Percentiles rank a stretch among this genome's conserved stretches.
Conservation (phyloP, 64 coral and sea anemone species). For the Stichodactyla mertensii region DNA sequence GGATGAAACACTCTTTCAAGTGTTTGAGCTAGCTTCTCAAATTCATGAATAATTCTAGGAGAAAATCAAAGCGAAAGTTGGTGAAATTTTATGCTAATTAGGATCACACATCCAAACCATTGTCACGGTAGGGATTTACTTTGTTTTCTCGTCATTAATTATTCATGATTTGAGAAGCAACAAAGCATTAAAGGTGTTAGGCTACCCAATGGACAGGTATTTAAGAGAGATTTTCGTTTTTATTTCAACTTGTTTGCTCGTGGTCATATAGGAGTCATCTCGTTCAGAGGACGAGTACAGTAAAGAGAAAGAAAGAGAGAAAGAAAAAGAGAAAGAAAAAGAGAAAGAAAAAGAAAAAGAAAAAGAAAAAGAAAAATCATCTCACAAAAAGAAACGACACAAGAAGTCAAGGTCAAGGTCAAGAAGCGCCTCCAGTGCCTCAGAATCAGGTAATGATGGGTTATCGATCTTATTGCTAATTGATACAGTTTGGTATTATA, state of each 20-base stretch:
- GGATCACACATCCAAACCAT: too few relatives aligned
- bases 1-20: too few relatives aligned
- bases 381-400: conserved; percentile 90
- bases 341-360: conserved; percentile 38
- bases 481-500: too few relatives aligned
- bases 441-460: conserved; percentile 11
- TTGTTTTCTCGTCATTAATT: too few relatives aligned
- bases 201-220: neutral
- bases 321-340: conserved; percentile 32
- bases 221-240: neutral
- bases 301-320: conserved; percentile 50
- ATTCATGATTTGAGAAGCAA: too few relatives aligned
- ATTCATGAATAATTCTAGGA: too few relatives aligned
- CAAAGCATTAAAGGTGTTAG: too few relatives aligned
- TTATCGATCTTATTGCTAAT: neutral
- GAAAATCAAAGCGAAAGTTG: too few relatives aligned
- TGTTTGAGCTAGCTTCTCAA: too few relatives aligned
- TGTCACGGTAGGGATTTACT: too few relatives aligned
- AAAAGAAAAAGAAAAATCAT: conserved; percentile 44
- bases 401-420: conserved; percentile 73
- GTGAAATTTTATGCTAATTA: too few relatives aligned
- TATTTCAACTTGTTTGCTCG: too few relatives aligned
- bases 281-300: conserved; percentile 75
- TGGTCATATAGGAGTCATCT: conserved; percentile 66
- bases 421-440: conserved; percentile 21